Base-by-base conservation (phyloP, 1,140 invertebrate species). In the Saccostrea cuccullata region DNA sequence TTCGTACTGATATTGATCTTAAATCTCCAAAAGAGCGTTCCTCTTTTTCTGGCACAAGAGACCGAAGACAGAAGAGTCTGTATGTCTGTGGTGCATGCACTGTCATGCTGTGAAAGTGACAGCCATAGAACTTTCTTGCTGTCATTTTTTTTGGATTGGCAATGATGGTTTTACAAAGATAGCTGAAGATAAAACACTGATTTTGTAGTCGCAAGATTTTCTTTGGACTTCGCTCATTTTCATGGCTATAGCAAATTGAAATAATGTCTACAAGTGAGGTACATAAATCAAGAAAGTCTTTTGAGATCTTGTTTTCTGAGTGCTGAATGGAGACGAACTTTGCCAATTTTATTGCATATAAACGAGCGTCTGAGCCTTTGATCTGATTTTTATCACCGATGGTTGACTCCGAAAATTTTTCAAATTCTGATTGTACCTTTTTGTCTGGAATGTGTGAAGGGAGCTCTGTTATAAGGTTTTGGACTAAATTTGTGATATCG, bases 251-350 rank as follows among this genome's bases (percentile, higher is more conserved):
- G 55, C 86, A 86, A 23, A 86, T 73, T 2, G 86, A 77, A 30
- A 86, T 86, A 8, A 77, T 86, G 56, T 86, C 67, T 13, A 86
- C 86, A 26, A 86, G 40, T 23, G 36, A n/a, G 23, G 26, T 77
- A 20, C 36, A 30, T 36, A 87, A 26, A 8, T 87, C 15, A 13
- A 82, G 6, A 2, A 87, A 60, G 11, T 87, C n/a, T 17, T 60
- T 30, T 15, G 23, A 3, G 13, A 87, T 36, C 36, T 60, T 82
- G 26, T 67, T 55, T 15, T 58, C 73, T 5, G 23, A 17, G 55
- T n/a, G 23, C 23, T 87, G 67, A 12, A 30, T 20, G 20, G 40
- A 23, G 17, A 55, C 23, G 11, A 82, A 83, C 64, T 56, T 83
- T 8, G 30, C 77, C 30, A 84, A 26, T 67, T 87, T 87, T 2